A percentile compares a stretch with the other conserved stretches of the same genome.
Conservation (phyloP, 2,113 vertebrate species). For the Pelecanoides urinatrix region DNA sequence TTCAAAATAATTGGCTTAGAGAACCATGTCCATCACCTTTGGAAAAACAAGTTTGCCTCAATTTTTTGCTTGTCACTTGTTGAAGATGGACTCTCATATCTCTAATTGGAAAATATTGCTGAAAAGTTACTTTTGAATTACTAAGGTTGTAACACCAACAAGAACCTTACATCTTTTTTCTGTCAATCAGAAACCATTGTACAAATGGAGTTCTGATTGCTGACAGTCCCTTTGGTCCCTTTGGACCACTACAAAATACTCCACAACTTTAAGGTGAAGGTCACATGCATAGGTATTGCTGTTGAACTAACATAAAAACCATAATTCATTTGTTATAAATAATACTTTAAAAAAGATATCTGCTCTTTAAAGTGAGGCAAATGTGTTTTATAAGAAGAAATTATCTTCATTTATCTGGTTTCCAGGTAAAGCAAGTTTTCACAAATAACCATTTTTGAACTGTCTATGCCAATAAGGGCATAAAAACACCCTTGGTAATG, state of each 20-base stretch:
- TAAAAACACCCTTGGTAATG: not conserved
- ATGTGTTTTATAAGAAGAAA: not conserved
- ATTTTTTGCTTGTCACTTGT: not conserved
- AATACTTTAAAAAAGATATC: not conserved
- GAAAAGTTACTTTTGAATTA: not conserved
- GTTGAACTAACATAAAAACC: not conserved
- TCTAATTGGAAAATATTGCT: not conserved
- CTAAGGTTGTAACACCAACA: not conserved
- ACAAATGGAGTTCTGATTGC: not conserved
- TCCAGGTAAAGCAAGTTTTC: not conserved
- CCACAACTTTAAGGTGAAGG: not conserved
- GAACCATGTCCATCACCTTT: not conserved
- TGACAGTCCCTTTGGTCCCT: not conserved
- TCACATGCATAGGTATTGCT: not conserved
- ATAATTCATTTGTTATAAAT: not conserved
- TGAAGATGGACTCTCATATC: not conserved
- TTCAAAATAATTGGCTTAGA: not conserved
- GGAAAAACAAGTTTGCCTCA: not conserved
- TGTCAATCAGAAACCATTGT: not conserved
- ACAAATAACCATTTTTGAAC: not conserved
- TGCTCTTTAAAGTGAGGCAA: not conserved
- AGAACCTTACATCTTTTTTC: not conserved
- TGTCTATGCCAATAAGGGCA: not conserved
- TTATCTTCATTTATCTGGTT: not conserved
- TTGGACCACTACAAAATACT: not conserved